Base-by-base conservation (phyloP, 2,888 invertebrate species). In the Malthinus flaveolus region DNA sequence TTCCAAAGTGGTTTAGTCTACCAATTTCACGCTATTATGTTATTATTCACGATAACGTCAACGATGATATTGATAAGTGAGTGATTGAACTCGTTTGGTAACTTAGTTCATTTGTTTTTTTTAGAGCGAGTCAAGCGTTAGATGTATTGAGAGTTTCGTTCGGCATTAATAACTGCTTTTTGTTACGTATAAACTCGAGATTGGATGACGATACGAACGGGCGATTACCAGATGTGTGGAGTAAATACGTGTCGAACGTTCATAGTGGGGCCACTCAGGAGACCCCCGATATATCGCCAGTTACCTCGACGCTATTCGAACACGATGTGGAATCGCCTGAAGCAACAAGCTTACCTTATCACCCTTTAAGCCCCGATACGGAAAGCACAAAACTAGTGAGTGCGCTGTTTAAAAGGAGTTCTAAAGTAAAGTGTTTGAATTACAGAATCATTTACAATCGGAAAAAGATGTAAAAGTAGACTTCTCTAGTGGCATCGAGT, bases 1-100 rank as follows among this genome's bases (percentile, higher is more conserved):
- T 91, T 66, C 92, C 93, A 7, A 93, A 91, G 73, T 91, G 91
- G 91, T 90, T 91, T 71, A 85, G 85, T 62, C 84, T 86, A 32
- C 89, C 91, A 73, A 87, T 93, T 23, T 82, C 96, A 36, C 90
- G 93, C 74, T 93, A 93, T 76, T 96, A 94, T 79, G 87, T 97
- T 49, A 83, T 98, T 47, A 73, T 97, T 51, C 94, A 97, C 80
- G 97, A 96, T 80, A 87, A 87, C 46, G 80, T 84, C 59, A 83
- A 85, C 62, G 87, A 87, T 42, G 84, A 93, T 70, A 85, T 87
- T 70, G 85, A 87, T 56, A 90, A 87, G 92, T 94, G 82, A 81
- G 85, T 80, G 11, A 46, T 39, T 31, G 39, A n/a, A 42, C 12
- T 36, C 47, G n/a, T n/a, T n/a, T n/a, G n/a, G n/a, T n/a, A n/a